Percentiles rank a stretch among this genome's conserved stretches.
phyloP scores from a whole-genome alignment of 2,797 vertebrate species.

The Diglossa cyanea region DNA sequence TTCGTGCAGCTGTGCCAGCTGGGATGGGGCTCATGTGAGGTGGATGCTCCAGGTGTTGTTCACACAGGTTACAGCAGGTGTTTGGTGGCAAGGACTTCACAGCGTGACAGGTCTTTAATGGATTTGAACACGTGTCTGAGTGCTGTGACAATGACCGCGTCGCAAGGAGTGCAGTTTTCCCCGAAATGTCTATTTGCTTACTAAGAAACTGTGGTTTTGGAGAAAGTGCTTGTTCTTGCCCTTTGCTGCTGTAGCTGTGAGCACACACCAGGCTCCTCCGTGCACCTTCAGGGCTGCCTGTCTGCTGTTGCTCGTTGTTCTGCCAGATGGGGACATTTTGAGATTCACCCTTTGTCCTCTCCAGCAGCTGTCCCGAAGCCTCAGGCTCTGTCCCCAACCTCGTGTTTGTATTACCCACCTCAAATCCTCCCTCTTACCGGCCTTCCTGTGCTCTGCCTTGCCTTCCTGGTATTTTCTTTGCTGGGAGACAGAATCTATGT shows the following conservation, averaged over 20 bases:
- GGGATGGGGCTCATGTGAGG: background rate
- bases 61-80: background rate
- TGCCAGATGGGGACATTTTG: background rate
- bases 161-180: background rate
- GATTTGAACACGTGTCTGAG: background rate
- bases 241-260: background rate
- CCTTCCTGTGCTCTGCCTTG: background rate
- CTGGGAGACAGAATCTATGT: background rate
- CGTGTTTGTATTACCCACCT: accelerated
- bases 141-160: background rate
- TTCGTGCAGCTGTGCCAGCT: accelerated
- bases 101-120: background rate
- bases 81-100: background rate
- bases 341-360: background rate
- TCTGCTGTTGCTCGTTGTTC: background rate
- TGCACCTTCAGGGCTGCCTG: background rate
- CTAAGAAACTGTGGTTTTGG: background rate
- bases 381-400: background rate
- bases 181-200: background rate
- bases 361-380: background rate
- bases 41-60: background rate
- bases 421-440: background rate
- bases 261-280: background rate
- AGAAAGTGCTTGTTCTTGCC: background rate
- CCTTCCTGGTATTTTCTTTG: background rate